phyloP scores from a whole-genome alignment of 2,888 invertebrate genomes.

The Tribolium freemani region DNA sequence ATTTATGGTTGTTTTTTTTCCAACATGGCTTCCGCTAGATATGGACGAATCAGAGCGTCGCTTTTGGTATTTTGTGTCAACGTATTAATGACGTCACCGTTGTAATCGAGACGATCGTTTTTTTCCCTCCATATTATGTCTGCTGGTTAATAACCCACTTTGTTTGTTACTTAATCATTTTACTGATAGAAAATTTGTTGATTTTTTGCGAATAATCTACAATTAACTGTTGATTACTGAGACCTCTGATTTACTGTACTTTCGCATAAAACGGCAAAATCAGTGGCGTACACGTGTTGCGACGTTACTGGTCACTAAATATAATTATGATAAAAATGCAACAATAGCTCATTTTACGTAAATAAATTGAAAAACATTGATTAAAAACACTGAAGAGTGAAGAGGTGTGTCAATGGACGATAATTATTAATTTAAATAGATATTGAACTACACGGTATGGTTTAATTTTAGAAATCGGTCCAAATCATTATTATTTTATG shows the following conservation, averaged over 20 bases:
- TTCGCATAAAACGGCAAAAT: slow-evolving; percentile 19
- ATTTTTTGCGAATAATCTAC: neutral
- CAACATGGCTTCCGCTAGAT: slow-evolving; percentile 21
- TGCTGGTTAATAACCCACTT: neutral
- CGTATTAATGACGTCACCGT: slow-evolving; percentile 27
- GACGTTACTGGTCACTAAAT: neutral
- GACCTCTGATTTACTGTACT: slow-evolving; percentile 29
- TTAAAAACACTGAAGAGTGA: neutral
- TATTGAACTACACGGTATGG: neutral
- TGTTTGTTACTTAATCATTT: neutral
- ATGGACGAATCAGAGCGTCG: slow-evolving; percentile 19
- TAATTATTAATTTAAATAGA: slow-evolving; percentile 10
- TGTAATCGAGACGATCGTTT: slow-evolving; percentile 9
- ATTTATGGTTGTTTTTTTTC: slow-evolving; percentile 29
- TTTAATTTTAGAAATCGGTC: slow-evolving; percentile 15
- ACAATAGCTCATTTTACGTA: neutral
- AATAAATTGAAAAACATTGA: no score
- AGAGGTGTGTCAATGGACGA: neutral
- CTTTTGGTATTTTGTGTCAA: slow-evolving; percentile 27
- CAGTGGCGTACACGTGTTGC: slow-evolving; percentile 19
- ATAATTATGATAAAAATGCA: neutral
- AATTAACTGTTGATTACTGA: slow-evolving; percentile 5
- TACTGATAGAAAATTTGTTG: neutral
- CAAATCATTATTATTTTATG: neutral
- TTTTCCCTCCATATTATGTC: slow-evolving; percentile 9